These are phyloP conservation scores for Epinotia brunnichana DNA, from an alignment of 2,888 invertebrate genomes.

Conservation along the genomic window DNA sequence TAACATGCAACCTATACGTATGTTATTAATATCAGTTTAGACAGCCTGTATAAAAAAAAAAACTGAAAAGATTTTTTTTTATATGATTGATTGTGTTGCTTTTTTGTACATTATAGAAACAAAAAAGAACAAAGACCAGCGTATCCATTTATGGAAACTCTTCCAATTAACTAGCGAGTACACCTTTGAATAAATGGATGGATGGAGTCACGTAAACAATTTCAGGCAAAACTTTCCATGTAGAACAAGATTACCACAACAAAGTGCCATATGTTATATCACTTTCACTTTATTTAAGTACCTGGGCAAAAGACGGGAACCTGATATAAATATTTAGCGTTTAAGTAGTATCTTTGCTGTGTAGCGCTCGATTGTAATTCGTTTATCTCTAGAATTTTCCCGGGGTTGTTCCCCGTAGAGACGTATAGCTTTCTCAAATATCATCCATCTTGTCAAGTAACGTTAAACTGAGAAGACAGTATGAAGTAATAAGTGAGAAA, in stretches of 20 bases:
- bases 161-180: too few species aligned
- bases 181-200: too few species aligned
- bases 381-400: conserved; percentile 30
- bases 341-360: conserved; percentile 4
- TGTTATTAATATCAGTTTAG: too few species aligned
- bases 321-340: not conserved
- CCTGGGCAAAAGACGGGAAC: not conserved
- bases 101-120: too few species aligned
- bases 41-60: too few species aligned
- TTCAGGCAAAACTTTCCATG: not conserved
- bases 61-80: too few species aligned
- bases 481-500: conserved; percentile 31
- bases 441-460: conserved; percentile 35
- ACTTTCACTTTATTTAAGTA: not conserved
- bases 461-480: conserved; percentile 17
- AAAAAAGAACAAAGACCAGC: too few species aligned
- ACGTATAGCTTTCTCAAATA: conserved; percentile 9
- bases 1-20: too few species aligned
- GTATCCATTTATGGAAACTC: too few species aligned
- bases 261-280: too few species aligned
- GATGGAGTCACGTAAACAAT: too few species aligned
- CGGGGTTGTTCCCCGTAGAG: conserved; percentile 10
- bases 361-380: conserved; percentile 29
- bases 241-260: not conserved
- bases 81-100: too few species aligned